phyloP scores from a whole-genome alignment of 2,797 vertebrate genomes.

The Petrocephalus schoutedeni region DNA sequence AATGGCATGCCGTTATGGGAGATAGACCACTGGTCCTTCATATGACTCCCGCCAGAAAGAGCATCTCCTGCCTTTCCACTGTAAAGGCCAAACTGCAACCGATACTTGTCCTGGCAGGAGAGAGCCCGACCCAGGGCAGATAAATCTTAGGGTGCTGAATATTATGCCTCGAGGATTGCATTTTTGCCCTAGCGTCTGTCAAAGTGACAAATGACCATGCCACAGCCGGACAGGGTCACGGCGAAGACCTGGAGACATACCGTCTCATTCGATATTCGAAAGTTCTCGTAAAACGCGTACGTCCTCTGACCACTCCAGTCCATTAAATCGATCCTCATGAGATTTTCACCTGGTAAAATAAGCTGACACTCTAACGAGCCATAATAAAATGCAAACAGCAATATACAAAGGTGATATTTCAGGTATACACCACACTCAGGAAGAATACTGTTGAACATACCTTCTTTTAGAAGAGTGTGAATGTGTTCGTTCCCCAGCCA shows the following conservation, averaged over 20 bases:
- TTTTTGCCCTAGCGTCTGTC: neutral
- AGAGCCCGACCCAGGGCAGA: neutral
- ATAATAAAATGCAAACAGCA: neutral
- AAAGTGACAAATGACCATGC: neutral
- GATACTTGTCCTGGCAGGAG: conserved; percentile 74
- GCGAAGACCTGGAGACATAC: conserved; percentile 45
- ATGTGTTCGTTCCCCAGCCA: conserved; percentile 86
- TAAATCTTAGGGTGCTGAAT: neutral
- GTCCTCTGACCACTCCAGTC: conserved; percentile 75
- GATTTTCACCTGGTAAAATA: conserved; percentile 60
- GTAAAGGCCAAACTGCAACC: conserved; percentile 71
- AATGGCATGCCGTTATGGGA: conserved; percentile 80
- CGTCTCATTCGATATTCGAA: conserved; percentile 69
- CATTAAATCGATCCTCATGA: conserved; percentile 79
- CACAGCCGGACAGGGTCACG: neutral
- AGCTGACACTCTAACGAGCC: neutral
- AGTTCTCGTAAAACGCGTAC: conserved; percentile 75
- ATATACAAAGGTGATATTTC: neutral
- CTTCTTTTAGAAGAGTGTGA: conserved; percentile 64
- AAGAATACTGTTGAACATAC: conserved; percentile 45
- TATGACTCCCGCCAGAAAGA: conserved; percentile 68
- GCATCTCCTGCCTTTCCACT: conserved; percentile 79
- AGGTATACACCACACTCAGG: neutral
- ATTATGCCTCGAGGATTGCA: neutral
- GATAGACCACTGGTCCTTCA: conserved; percentile 78